phyloP scores from a whole-genome alignment of 2,888 invertebrate genomes.

The Microdon myrmicae region DNA sequence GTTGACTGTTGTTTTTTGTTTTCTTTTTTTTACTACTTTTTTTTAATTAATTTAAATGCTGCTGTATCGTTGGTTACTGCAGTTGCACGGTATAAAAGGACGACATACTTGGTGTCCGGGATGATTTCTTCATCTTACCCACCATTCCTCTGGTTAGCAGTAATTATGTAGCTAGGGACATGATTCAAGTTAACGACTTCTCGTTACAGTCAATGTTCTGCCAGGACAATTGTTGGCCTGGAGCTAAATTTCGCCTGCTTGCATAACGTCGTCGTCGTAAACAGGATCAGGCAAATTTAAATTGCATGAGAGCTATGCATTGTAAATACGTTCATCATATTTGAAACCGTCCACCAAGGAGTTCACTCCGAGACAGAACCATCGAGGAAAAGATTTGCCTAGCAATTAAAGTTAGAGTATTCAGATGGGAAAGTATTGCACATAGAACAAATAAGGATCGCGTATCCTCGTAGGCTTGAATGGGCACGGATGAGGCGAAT shows the following conservation, averaged over 20 bases:
- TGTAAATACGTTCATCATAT: conserved; percentile 42
- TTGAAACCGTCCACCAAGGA: no score
- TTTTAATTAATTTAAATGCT: conserved; percentile 50
- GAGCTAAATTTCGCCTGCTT: conserved; percentile 5
- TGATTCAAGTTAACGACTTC: conserved; percentile 22
- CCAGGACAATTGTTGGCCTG: conserved; percentile 27
- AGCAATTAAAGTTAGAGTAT: no score
- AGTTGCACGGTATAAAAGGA: conserved; percentile 4
- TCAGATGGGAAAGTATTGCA: no score
- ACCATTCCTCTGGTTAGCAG: conserved; percentile 9
- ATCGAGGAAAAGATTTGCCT: no score
- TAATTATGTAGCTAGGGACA: conserved; percentile 3
- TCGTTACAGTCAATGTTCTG: conserved; percentile 16
- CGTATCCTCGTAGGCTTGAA: conserved; percentile 18
- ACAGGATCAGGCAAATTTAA: conserved; percentile 31
- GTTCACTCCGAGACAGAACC: no score
- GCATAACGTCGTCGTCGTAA: conserved; percentile 3
- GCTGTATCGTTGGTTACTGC: conserved; percentile 3
- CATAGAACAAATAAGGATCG: conserved; percentile 41
- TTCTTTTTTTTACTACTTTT: no score
- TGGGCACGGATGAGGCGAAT: no score
- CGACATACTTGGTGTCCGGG: no score
- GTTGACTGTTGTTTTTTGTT: no score
- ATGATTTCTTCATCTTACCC: no score
- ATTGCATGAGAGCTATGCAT: conserved; percentile 47